A percentile compares a stretch with the other conserved stretches of the same genome.
Conservation (phyloP, 1,140 invertebrate genomes). For the Drosophila hydei region DNA sequence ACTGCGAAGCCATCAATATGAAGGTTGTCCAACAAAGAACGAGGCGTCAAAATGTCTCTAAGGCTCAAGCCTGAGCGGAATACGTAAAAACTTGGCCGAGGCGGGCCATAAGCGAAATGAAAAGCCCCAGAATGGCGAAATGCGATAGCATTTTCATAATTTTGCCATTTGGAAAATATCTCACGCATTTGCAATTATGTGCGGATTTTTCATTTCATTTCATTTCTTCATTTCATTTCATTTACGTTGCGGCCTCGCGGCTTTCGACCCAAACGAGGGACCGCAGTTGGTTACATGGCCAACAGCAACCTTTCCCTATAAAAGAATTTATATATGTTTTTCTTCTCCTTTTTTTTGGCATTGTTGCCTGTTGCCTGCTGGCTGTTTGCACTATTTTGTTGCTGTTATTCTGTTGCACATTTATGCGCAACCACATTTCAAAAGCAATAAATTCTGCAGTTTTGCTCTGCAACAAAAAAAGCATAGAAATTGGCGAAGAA, state of each 20-base stretch:
- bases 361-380: conserved; percentile 12
- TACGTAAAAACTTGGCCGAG: conserved; percentile 46
- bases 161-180: conserved; percentile 77
- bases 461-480: conserved; percentile 39
- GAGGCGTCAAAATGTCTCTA: conserved; percentile 58
- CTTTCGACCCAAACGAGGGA: conserved; percentile 28
- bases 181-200: conserved; percentile 81
- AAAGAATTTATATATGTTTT: conserved; percentile 17
- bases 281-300: conserved; percentile 56
- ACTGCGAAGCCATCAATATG: conserved; percentile 22
- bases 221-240: conserved; percentile 58
- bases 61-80: conserved; percentile 50
- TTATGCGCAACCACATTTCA: conserved; percentile 79
- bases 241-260: conserved; percentile 44
- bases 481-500: conserved; percentile 38
- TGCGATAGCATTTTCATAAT: conserved; percentile 65
- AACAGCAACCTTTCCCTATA: conserved; percentile 10
- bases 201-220: conserved; percentile 72
- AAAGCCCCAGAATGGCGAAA: conserved; percentile 2
- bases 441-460: conserved; percentile 79
- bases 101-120: background rate
- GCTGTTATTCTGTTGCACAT: conserved; percentile 55
- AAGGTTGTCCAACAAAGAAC: conserved; percentile 38
- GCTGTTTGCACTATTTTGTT: conserved; percentile 36
- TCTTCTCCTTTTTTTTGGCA: conserved; percentile 14